Evolutionary conservation across 2,797 vertebrate species (phyloP).

Genomic region (Limosa lapponica): DNA sequence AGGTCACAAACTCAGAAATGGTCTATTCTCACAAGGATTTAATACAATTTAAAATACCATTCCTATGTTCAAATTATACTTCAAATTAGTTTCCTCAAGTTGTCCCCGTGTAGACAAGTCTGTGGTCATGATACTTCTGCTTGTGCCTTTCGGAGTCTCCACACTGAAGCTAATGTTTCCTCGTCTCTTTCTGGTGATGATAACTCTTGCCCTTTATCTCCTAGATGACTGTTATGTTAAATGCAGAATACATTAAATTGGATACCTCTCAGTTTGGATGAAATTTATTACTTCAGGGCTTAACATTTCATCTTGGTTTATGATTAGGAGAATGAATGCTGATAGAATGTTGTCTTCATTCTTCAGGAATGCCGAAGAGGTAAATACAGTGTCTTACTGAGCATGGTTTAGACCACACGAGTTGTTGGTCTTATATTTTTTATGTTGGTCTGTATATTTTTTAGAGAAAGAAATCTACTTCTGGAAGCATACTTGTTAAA

Average conservation of each 20-base stretch:
- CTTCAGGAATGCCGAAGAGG: constrained; percentile 40
- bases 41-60: background rate
- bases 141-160: background rate
- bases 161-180: background rate
- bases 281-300: constrained; percentile 46
- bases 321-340: constrained; percentile 35
- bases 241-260: constrained; percentile 12
- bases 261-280: constrained; percentile 46
- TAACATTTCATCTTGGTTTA: constrained; percentile 56
- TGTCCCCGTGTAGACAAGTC: background rate
- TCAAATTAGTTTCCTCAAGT: background rate
- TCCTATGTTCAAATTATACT: background rate
- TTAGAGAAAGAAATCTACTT: background rate
- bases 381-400: constrained; percentile 24
- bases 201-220: constrained; percentile 6
- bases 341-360: constrained; percentile 48
- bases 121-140: background rate
- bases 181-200: background rate
- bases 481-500: background rate
- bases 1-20: background rate
- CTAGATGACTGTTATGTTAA: background rate
- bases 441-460: background rate
- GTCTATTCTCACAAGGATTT: background rate
- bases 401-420: constrained; percentile 32
- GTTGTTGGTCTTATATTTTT: background rate